phyloP scores from a whole-genome alignment of 2,113 vertebrate species.

The Vimba vimba region DNA sequence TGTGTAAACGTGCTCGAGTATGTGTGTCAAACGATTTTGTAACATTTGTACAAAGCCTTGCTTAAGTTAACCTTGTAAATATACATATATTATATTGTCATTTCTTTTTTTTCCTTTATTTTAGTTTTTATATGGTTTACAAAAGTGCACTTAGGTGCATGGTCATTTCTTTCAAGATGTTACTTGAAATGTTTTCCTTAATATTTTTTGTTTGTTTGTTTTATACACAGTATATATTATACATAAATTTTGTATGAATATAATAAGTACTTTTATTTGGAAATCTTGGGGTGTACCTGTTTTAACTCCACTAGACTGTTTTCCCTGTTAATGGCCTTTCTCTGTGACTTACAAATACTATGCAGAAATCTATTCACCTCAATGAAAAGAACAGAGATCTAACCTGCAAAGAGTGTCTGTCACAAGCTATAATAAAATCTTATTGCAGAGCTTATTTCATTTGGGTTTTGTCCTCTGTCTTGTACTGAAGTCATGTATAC shows the following conservation, averaged over 20 bases:
- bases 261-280: slow-evolving; percentile 72
- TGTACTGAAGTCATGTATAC: background rate
- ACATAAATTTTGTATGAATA: slow-evolving; percentile 78
- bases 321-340: slow-evolving; percentile 71
- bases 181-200: slow-evolving; percentile 81
- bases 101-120: slow-evolving; percentile 60
- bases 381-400: slow-evolving; percentile 56
- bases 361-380: slow-evolving; percentile 66
- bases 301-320: slow-evolving; percentile 64
- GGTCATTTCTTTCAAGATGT: slow-evolving; percentile 74
- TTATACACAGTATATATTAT: slow-evolving; percentile 75
- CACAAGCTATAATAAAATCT: slow-evolving; percentile 58
- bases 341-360: slow-evolving; percentile 71
- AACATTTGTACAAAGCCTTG: slow-evolving; percentile 85
- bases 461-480: slow-evolving; percentile 8
- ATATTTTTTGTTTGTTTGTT: slow-evolving; percentile 71
- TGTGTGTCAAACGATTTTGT: slow-evolving; percentile 75
- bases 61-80: slow-evolving; percentile 83
- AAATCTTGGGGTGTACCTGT: slow-evolving; percentile 71
- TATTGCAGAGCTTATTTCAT: slow-evolving; percentile 55
- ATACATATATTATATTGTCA: slow-evolving; percentile 74
- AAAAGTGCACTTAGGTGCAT: slow-evolving; percentile 73
- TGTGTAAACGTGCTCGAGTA: slow-evolving; percentile 61
- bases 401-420: slow-evolving; percentile 59
- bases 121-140: slow-evolving; percentile 78